Percentiles rank a stretch among this genome's conserved stretches.
These are phyloP conservation scores for Rattus rattus DNA, from an alignment of 2,113 vertebrate species.

Conservation along the genomic window DNA sequence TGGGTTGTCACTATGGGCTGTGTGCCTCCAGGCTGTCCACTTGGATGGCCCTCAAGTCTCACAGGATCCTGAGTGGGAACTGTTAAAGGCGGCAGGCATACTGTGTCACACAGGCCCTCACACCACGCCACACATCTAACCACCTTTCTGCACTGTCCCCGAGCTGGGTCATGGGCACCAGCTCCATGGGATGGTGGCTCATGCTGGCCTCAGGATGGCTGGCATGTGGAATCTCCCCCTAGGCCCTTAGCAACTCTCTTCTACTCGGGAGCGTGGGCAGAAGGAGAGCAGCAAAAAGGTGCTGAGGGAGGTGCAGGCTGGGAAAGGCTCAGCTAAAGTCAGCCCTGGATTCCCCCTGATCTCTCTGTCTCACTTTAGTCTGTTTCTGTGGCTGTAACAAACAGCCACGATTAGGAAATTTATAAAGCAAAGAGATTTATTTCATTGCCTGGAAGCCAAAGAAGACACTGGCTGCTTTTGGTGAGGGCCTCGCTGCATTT, in stretches of 20 bases:
- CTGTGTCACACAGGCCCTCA: not conserved
- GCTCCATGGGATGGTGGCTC: not conserved
- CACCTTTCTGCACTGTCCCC: fast-evolving
- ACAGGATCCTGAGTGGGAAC: not conserved
- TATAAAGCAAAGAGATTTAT: not conserved
- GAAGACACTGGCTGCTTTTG: not conserved
- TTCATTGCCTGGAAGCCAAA: not conserved
- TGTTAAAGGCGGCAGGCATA: not conserved
- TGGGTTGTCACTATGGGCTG: not conserved
- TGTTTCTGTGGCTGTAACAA: not conserved
- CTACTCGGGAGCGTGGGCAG: not conserved
- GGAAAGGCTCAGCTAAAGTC: not conserved
- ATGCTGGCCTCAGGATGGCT: not conserved
- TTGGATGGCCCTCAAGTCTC: not conserved
- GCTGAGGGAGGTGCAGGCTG: not conserved
- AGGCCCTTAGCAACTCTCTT: not conserved
- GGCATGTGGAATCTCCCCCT: fast-evolving
- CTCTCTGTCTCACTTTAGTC: not conserved
- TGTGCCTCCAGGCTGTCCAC: not conserved
- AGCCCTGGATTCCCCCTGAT: not conserved
- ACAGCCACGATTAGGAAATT: not conserved
- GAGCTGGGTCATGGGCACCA: not conserved
- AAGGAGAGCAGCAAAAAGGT: not conserved
- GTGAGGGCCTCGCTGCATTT: not conserved
- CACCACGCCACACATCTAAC: not conserved